Base-by-base conservation (phyloP, 1,140 invertebrate species). In the Carcinoscorpius rotundicauda region DNA sequence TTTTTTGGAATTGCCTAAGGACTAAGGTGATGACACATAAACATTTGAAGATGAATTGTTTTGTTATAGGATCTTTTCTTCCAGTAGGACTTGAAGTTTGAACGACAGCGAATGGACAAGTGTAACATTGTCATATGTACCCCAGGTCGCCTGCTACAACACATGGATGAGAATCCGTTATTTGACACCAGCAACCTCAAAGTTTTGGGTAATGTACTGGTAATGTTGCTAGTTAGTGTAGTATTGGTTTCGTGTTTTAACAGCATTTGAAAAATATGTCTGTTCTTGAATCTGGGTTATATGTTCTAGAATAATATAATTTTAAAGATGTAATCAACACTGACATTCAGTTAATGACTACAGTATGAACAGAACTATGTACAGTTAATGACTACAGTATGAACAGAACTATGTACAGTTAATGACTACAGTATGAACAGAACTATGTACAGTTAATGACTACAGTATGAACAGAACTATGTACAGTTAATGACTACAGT, bases 81-180 rank as follows among this genome's bases (percentile, higher is more conserved):
- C 64, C 3, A 60, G 29, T 89, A 96, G 82, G 90, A 94, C 81
- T 79, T 96, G 4, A 87, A 90, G 72, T 91, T 89, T 79, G 91
- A 94, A 75, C 83, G 82, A 59, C 87, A 86, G 69, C 80, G 89
- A 70, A 85, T 95, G 83, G 85, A 92, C 75, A 83, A 86, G 71
- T 88, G 88, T 67, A 99, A 98, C 74, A 94, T 99, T 64, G 80
- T 99, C 51, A 93, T 99, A 70, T 95, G 93, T 73, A 99, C 97
- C 10, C 97, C 97, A 3, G 97, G 97, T 4, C 80, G 97, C 64
- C 78, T 99, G 11, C 79, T 98, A 6, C 93, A 99, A 71, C 96
- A 99, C 75, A 96, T 99, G 93, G 93, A 98, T 78, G 89, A 98
- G 80, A 98, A 95, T 83, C 84, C 86, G 53, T 72, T 89, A 61